Conservation (phyloP, 1,140 invertebrate genomes). For the Hyposmocoma kahamanoa region DNA sequence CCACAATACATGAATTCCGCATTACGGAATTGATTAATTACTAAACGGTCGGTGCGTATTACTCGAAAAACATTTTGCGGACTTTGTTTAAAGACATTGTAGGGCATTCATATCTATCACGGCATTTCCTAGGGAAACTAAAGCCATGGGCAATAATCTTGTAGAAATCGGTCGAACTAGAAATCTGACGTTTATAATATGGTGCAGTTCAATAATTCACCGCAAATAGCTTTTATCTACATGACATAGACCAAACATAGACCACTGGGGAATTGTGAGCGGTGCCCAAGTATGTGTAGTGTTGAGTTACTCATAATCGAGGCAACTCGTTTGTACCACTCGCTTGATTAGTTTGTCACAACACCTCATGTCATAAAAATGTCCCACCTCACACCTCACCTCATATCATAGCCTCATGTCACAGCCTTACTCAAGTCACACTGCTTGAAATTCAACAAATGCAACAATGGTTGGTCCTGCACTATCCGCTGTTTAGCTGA, state of each 20-base stretch:
- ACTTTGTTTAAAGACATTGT: background rate
- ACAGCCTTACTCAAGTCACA: too few relatives aligned
- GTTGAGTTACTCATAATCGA: too few relatives aligned
- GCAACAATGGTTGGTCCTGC: too few relatives aligned
- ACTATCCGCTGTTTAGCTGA: too few relatives aligned
- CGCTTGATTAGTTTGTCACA: too few relatives aligned
- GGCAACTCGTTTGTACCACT: too few relatives aligned
- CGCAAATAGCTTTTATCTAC: slow-evolving; percentile 25
- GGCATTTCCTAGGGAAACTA: background rate
- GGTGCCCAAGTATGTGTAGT: too few relatives aligned
- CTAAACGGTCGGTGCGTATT: background rate
- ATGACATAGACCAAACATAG: background rate
- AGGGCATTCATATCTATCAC: background rate
- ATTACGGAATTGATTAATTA: background rate
- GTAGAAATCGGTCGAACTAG: slow-evolving; percentile 35
- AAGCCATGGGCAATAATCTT: slow-evolving; percentile 24
- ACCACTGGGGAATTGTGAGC: too few relatives aligned
- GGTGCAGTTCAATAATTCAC: slow-evolving; percentile 27
- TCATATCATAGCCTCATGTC: too few relatives aligned
- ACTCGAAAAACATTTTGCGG: background rate
- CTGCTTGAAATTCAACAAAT: too few relatives aligned
- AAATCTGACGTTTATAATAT: slow-evolving; percentile 26
- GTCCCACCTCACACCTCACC: too few relatives aligned
- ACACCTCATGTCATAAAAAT: too few relatives aligned
- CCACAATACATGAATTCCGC: background rate